Base-by-base conservation (phyloP, 2,113 vertebrate genomes). In the Excalfactoria chinensis region DNA sequence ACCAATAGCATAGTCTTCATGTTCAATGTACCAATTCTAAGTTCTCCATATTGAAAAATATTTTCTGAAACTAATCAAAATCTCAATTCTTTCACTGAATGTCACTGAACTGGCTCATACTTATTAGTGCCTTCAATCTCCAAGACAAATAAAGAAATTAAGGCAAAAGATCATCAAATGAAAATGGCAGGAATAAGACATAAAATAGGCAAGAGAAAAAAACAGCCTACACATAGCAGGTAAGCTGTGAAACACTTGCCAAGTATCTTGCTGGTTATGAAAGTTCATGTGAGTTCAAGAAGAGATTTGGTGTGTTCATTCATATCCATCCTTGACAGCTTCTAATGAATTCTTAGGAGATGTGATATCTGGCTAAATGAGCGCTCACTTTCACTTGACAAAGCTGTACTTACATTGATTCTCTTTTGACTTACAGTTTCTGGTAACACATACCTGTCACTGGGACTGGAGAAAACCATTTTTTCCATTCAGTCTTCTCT, bases 381-480 rank as follows among this genome's bases (percentile, higher is more conserved):
- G 28, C 20, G 3, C 11, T 26, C 40, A 3, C 35, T 71, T 28
- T 78, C 11, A 30, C 18, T 21, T 64, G 30, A 15, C 9, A 26
- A 22, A 75, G 4, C 7, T 56, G 10, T 49, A 58, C 30, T 84
- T 41, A 30, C 1, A 17, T 60, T 41, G 44, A 11, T 17, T 6
- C 4, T 32, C 32, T 75, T 86, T 51, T 37, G 83, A n/a, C 11
- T 53, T 34, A 13, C 23, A 58, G 6, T 9, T 76, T 86, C 55
- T 59, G 8, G 7, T 46, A 64, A 66, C 0, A 1, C 4, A n/a
- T 43, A 41, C 8, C 25, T 4, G 2, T 6, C 35, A 34, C 0
- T 35, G 3, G 21, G 76, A 72, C 15, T 40, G 20, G 12, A 49
- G 35, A 41, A 63, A 84, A 25, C 1, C 19, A 10, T 78, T 64